phyloP scores from a whole-genome alignment of 2,113 vertebrate species.

The Platysternon megacephalum region DNA sequence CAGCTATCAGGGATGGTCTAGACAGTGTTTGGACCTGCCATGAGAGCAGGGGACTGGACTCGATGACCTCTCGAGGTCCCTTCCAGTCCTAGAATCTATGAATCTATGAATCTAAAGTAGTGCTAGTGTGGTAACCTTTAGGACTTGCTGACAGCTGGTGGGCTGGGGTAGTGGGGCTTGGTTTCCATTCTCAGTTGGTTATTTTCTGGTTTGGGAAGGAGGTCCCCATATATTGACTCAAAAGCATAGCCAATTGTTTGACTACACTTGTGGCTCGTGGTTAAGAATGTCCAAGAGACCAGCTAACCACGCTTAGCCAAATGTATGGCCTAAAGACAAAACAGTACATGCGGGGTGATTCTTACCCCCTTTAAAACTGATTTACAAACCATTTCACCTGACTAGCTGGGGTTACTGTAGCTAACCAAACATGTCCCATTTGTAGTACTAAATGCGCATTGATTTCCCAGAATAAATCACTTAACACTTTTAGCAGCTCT shows the following conservation, averaged over 20 bases:
- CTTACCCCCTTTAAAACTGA: neutral
- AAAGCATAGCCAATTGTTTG: neutral
- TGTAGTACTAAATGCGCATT: neutral
- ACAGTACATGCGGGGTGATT: neutral
- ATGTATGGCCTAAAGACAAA: neutral
- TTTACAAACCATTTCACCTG: neutral
- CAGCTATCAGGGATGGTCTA: no score
- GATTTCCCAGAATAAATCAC: neutral
- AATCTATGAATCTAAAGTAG: no score
- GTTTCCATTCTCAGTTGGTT: neutral
- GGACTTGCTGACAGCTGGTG: accelerated
- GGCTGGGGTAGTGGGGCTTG: neutral
- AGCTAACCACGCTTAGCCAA: neutral
- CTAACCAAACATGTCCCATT: neutral
- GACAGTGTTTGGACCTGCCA: no score
- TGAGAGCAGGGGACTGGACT: no score
- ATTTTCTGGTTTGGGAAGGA: neutral
- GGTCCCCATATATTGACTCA: neutral
- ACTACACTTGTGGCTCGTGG: neutral
- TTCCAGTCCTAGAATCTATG: no score
- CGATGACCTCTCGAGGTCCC: no score
- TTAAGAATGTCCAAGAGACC: neutral
- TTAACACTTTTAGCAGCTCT: neutral
- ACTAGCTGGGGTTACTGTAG: neutral
- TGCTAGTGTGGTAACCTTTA: accelerated